These are phyloP conservation scores for Elanoides forficatus DNA, from an alignment of 2,113 vertebrate genomes.

Conservation along the genomic window DNA sequence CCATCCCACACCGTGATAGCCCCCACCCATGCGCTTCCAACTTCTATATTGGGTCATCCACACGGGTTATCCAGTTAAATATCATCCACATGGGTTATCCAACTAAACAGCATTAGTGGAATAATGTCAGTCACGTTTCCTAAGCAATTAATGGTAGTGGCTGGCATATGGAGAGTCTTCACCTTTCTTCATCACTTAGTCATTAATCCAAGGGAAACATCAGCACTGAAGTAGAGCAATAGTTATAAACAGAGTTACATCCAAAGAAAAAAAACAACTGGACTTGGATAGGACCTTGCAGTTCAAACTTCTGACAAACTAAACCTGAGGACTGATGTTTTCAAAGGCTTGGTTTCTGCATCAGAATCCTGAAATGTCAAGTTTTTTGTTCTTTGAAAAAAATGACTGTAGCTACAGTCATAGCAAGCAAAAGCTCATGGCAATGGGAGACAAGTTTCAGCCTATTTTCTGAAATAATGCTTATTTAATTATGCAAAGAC, in stretches of 20 bases:
- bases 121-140: background rate
- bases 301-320: background rate
- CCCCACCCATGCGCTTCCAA: accelerated
- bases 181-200: background rate
- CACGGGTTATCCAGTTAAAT: background rate
- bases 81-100: background rate
- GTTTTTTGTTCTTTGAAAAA: background rate
- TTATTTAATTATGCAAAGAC: background rate
- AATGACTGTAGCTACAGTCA: background rate
- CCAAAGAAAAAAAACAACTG: background rate
- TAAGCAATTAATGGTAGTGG: background rate
- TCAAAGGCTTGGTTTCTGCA: background rate
- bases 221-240: background rate
- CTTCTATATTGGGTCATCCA: background rate
- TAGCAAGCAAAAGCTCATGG: background rate
- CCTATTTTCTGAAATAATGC: background rate
- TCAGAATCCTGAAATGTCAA: background rate
- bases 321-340: background rate
- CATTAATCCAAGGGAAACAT: background rate
- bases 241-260: background rate
- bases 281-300: background rate
- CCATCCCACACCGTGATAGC: background rate
- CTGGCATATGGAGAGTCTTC: background rate
- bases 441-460: background rate
- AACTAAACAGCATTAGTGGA: background rate